Evolutionary conservation across 2,888 invertebrate species (phyloP).

Genomic region (Caenorhabditis zanzibari): DNA sequence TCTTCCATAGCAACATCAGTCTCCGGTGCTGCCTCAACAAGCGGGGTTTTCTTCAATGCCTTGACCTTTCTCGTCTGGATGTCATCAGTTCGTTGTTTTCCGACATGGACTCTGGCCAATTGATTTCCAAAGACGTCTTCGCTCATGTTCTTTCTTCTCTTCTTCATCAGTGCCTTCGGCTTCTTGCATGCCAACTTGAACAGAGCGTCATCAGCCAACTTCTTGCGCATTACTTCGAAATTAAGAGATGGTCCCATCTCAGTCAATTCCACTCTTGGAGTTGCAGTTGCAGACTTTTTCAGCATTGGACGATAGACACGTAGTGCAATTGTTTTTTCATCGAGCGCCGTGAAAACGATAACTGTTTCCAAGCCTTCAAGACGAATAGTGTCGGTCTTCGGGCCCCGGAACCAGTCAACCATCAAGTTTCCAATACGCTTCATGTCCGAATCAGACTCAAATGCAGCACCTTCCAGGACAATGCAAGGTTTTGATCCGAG

Average conservation of each 20-base stretch:
- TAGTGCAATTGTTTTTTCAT: conserved; percentile 86
- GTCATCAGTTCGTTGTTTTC: conserved; percentile 91
- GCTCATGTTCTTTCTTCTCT: conserved; percentile 93
- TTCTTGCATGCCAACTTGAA: conserved; percentile 83
- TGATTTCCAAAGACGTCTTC: conserved; percentile 91
- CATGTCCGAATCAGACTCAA: conserved; percentile 90
- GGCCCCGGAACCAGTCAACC: conserved; percentile 93
- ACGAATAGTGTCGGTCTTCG: conserved; percentile 90
- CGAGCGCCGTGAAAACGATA: conserved; percentile 91
- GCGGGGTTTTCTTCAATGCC: conserved; percentile 74
- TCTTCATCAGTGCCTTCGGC: conserved; percentile 84
- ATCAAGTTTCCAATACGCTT: conserved; percentile 92
- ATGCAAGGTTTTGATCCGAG: conserved; percentile 93
- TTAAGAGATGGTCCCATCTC: conserved; percentile 96
- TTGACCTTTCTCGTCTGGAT: conserved; percentile 88
- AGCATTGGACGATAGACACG: conserved; percentile 87
- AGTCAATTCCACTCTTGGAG: conserved; percentile 93
- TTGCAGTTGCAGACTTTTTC: conserved; percentile 93
- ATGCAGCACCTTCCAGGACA: conserved; percentile 93
- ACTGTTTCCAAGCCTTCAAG: conserved; percentile 96
- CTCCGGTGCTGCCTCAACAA: conserved; percentile 55
- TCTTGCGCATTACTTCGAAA: conserved; percentile 89
- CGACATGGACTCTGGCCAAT: conserved; percentile 94
- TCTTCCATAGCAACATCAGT: conserved; percentile 48
- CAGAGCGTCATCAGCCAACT: conserved; percentile 93